Evolutionary conservation across 2,888 invertebrate genomes (phyloP).

Genomic region (Sericinus montela): DNA sequence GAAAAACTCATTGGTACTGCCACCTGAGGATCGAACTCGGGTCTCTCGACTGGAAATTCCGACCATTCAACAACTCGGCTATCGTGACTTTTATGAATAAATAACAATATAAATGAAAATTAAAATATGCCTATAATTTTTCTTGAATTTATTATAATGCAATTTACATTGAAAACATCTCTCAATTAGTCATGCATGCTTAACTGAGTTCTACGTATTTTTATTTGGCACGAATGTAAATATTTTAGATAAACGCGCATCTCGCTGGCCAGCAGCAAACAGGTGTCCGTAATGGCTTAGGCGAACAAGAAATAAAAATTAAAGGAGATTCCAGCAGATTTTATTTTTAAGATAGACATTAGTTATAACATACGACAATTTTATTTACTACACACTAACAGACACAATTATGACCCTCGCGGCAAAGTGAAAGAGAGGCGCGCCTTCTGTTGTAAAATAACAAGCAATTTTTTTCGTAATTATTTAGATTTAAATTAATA

Average conservation of each 20-base stretch:
- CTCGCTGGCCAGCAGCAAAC: constrained; percentile 36
- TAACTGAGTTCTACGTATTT: constrained; percentile 49
- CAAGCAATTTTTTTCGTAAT: constrained; percentile 9
- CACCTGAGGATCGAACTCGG: too few relatives aligned
- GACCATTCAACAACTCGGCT: too few relatives aligned
- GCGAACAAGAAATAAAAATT: constrained; percentile 23
- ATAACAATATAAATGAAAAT: too few relatives aligned
- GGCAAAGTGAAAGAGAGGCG: constrained; percentile 11
- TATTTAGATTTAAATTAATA: background rate
- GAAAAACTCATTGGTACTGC: too few relatives aligned
- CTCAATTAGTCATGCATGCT: constrained; percentile 52
- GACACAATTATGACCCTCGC: constrained; percentile 17
- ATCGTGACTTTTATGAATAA: too few relatives aligned
- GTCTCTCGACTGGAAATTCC: too few relatives aligned
- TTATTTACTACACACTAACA: constrained; percentile 22
- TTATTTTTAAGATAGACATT: constrained; percentile 15
- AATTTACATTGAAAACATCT: too few relatives aligned
- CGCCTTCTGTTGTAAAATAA: constrained; percentile 7
- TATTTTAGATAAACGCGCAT: constrained; percentile 44
- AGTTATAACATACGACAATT: constrained; percentile 18
- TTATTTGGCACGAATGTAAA: constrained; percentile 59
- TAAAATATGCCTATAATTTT: too few relatives aligned
- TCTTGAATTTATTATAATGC: too few relatives aligned
- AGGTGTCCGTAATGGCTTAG: constrained; percentile 38
- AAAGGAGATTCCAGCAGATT: constrained; percentile 17